Conservation (phyloP, 2,797 vertebrate species). For the Cheirogaleus major region DNA sequence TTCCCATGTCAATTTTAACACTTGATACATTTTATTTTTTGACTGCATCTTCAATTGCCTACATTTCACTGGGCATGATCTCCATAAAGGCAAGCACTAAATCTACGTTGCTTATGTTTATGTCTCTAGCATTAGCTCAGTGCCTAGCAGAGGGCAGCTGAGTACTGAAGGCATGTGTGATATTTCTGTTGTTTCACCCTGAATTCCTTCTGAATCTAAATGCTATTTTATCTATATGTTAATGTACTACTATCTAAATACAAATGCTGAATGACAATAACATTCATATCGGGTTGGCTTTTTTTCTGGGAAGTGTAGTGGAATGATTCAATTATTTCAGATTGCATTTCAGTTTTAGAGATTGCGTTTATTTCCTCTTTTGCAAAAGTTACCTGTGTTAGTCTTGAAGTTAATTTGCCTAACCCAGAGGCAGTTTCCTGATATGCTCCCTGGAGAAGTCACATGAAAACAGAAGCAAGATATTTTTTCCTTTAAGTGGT, state of each 20-base stretch:
- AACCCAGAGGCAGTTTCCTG: not conserved
- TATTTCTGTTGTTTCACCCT: not conserved
- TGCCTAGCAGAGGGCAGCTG: not conserved
- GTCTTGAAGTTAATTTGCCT: not conserved
- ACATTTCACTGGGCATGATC: not conserved
- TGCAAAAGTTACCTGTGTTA: not conserved
- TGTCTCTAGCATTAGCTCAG: not conserved
- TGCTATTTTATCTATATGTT: not conserved
- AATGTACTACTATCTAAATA: not conserved
- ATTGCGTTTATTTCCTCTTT: not conserved
- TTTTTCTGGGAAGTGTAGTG: not conserved
- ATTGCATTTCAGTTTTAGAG: not conserved
- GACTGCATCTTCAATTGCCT: not conserved
- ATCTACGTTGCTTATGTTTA: not conserved
- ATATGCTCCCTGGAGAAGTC: not conserved
- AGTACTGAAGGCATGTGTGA: not conserved
- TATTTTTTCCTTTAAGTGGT: not conserved
- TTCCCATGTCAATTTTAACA: not conserved
- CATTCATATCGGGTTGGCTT: not conserved
- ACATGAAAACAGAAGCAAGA: not conserved
- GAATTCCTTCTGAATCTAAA: conserved; percentile 5
- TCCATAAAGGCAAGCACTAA: not conserved
- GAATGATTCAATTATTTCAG: conserved; percentile 21
- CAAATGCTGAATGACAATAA: not conserved
- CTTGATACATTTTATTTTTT: not conserved